Percentiles rank a stretch among this genome's conserved stretches.
Conservation (phyloP, 2,797 vertebrate species). For the Kryptopterus vitreolus region DNA sequence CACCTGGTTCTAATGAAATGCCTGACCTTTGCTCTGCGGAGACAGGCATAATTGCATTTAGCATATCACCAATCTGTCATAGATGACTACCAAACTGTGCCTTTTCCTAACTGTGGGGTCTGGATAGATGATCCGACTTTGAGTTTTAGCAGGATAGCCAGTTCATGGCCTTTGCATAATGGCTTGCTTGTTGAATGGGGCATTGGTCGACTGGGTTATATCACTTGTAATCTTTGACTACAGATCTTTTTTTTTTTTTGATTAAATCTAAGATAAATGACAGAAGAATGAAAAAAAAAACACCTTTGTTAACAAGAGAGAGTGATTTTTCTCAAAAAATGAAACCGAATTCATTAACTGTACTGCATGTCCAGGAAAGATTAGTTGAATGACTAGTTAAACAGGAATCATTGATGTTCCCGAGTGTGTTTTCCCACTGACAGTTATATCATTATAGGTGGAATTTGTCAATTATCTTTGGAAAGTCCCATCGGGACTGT, state of each 20-base stretch:
- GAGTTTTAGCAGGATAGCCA: slow-evolving; percentile 30
- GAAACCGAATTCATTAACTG: not conserved
- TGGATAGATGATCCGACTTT: slow-evolving; percentile 32
- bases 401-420: not conserved
- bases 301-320: not conserved
- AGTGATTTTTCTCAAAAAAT: not conserved
- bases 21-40: slow-evolving; percentile 48
- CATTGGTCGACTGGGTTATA: not conserved
- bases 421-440: not conserved
- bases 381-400: not conserved
- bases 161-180: slow-evolving; percentile 3
- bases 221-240: not conserved
- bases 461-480: not conserved
- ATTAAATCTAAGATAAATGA: slow-evolving; percentile 11
- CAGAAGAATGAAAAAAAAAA: not conserved
- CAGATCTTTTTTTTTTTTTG: no score
- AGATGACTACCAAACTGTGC: slow-evolving; percentile 42
- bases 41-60: slow-evolving; percentile 47
- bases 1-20: slow-evolving; percentile 55
- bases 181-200: slow-evolving; percentile 13
- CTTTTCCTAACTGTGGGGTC: slow-evolving; percentile 43
- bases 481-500: not conserved
- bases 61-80: slow-evolving; percentile 44
- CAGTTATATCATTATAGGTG: not conserved
- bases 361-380: not conserved